These are phyloP conservation scores for Mythimna lalbum DNA, from an alignment of 2,888 invertebrate species.

Conservation along the genomic window DNA sequence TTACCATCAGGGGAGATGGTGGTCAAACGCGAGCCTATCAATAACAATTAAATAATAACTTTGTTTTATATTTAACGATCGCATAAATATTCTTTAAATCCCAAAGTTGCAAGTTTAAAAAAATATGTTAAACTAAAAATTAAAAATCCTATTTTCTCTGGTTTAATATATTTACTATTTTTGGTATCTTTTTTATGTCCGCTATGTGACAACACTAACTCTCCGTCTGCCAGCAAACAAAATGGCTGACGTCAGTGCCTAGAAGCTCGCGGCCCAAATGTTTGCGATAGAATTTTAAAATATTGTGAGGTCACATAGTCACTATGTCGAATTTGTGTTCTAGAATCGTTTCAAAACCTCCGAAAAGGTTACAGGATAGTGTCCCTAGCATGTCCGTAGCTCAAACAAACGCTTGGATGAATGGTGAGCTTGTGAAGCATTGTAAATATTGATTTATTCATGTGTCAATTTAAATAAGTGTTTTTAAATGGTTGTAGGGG, in stretches of 20 bases:
- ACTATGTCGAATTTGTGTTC: constrained; percentile 94
- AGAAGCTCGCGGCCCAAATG: constrained; percentile 72
- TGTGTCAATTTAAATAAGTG: constrained; percentile 64
- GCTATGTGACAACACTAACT: constrained; percentile 41
- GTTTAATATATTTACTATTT: neutral
- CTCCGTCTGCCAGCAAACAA: constrained; percentile 67
- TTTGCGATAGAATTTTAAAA: constrained; percentile 72
- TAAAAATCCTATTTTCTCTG: neutral
- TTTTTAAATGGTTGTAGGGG: constrained; percentile 65
- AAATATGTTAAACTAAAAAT: neutral
- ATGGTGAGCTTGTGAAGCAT: constrained; percentile 92
- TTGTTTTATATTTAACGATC: no score
- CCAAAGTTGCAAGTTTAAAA: neutral
- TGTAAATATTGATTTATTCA: constrained; percentile 79
- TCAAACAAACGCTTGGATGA: constrained; percentile 96
- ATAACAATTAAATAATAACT: no score
- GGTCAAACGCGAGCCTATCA: no score
- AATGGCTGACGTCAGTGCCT: constrained; percentile 77
- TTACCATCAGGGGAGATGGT: no score
- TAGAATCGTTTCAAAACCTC: constrained; percentile 94
- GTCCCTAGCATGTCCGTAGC: constrained; percentile 94
- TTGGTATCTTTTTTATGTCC: constrained; percentile 31
- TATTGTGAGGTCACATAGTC: constrained; percentile 63
- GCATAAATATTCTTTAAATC: neutral
- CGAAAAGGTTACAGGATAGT: constrained; percentile 94